phyloP scores from a whole-genome alignment of 2,888 invertebrate species.

The Seira sanloemensis region DNA sequence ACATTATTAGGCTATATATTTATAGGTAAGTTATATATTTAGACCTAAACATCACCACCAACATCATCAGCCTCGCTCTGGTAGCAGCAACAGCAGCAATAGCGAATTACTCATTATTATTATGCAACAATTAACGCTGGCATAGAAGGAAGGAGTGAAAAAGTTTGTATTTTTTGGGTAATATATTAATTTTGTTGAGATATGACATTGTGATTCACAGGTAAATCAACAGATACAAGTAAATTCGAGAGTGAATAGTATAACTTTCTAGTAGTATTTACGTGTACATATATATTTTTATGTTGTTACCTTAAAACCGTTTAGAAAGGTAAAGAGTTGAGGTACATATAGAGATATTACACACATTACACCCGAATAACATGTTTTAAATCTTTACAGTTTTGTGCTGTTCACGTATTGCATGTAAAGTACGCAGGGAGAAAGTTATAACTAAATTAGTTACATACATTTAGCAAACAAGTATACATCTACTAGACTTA shows the following conservation, averaged over 20 bases:
- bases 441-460: background rate
- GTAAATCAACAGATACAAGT: background rate
- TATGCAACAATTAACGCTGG: background rate
- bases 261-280: background rate
- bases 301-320: background rate
- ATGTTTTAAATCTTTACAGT: background rate
- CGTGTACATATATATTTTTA: background rate
- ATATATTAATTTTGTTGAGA: background rate
- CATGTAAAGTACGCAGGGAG: background rate
- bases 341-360: background rate
- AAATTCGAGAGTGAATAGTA: background rate
- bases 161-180: too few relatives aligned
- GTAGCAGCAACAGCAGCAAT: constrained; percentile 1
- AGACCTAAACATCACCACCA: background rate
- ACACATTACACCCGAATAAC: too few relatives aligned
- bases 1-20: too few relatives aligned
- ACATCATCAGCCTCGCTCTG: constrained; percentile 1
- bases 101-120: background rate
- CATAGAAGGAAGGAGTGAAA: background rate
- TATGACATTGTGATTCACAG: background rate
- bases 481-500: background rate
- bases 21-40: too few relatives aligned
- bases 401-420: background rate
- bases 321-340: background rate
- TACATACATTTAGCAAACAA: background rate